These are phyloP conservation scores for Propithecus coquereli DNA, from an alignment of 2,113 vertebrate genomes.

Conservation along the genomic window DNA sequence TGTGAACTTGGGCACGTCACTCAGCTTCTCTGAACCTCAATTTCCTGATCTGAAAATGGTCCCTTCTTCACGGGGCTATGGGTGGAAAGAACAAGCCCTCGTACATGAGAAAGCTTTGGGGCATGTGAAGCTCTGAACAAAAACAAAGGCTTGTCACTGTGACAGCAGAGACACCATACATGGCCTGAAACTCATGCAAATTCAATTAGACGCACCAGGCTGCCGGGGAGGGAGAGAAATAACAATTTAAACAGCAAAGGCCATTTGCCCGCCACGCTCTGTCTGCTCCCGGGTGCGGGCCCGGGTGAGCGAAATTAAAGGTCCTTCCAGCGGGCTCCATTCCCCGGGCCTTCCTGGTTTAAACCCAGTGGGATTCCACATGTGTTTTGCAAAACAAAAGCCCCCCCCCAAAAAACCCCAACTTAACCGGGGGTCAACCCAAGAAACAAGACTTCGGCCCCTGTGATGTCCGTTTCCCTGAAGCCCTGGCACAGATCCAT, in stretches of 20 bases:
- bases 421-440: rapidly evolving
- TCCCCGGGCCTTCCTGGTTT: background rate
- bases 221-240: rapidly evolving
- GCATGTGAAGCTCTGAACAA: background rate
- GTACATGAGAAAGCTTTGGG: background rate
- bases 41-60: background rate
- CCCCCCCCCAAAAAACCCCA: too few relatives aligned
- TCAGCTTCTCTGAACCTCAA: background rate
- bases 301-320: background rate
- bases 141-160: background rate
- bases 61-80: background rate
- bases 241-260: background rate
- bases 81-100: background rate
- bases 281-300: rapidly evolving
- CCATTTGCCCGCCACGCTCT: rapidly evolving
- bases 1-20: background rate
- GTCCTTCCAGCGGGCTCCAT: rapidly evolving
- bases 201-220: background rate
- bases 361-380: background rate
- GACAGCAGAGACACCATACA: background rate
- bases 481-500: background rate
- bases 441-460: background rate
- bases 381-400: background rate
- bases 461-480: background rate
- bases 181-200: background rate